Evolutionary conservation across 2,888 invertebrate species (phyloP), one percentile per base, ranked within the genome.

Genomic region (Trileptium ribeirensis): DNA sequence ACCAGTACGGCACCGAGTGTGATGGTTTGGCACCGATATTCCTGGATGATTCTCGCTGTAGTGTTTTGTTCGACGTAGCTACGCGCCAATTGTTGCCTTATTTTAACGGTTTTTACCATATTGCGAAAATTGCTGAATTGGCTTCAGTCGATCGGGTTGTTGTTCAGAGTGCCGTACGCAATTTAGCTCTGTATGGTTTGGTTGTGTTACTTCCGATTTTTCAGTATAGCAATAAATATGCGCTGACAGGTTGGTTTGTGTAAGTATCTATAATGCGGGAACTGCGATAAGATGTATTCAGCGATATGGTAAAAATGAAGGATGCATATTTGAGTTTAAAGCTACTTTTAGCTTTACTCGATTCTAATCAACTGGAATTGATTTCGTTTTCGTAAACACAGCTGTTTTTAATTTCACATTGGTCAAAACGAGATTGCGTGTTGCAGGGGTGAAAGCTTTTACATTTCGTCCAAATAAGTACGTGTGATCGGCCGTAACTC

Each of bases 151-250:
- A 82, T 36, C 51, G 37, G 2, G 70, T 37, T 1, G 51, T 82
- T 38, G 82, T 81, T 1, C 39, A 51, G 19, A 1, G 82, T 0
- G 67, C 70, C 34, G 67, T 83, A 1, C 79, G 78, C 34, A 87
- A 87, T 79, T 81, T 87, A 3, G 84, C 85, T 80, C 86, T 86
- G 83, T 86, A 86, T 83, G 87, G 87, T 67, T 85, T 85, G 77
- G 86, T 88, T 79, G 82, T 84, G 67, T 82, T 87, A 19, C 84
- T 88, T 75, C 87, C 87, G 24, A 83, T 86, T 77, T 87, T 87
- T 81, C 83, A 87, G 39, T 87, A 87, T 83, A 85, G 85, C 67
- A 87, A 87, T 78, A 85, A 84, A 3, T 87, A 87, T 79, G 85
- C 86, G 40, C 84, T 86, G 3, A 87, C 87, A 2, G 86, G 86